phyloP scores from a whole-genome alignment of 2,888 invertebrate species.

The Parascotia fuliginaria region DNA sequence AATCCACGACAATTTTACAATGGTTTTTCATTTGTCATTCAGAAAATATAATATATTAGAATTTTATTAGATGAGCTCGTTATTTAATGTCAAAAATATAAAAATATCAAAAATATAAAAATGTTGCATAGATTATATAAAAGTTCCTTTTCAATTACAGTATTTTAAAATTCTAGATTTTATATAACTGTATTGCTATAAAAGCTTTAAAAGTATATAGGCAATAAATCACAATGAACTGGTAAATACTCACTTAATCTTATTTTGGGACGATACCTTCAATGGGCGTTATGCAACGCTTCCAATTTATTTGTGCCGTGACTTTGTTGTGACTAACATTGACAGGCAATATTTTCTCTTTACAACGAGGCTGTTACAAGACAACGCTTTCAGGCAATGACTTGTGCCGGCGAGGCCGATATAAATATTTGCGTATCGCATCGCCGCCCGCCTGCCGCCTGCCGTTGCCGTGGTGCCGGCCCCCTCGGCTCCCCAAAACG shows the following conservation, averaged over 20 bases:
- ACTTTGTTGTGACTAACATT: slow-evolving; percentile 69
- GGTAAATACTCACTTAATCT: slow-evolving; percentile 59
- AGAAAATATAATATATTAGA: slow-evolving; percentile 11
- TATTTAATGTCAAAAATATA: slow-evolving; percentile 38
- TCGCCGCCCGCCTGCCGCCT: slow-evolving; percentile 43
- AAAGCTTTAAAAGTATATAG: slow-evolving; percentile 31
- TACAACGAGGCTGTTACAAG: slow-evolving; percentile 69
- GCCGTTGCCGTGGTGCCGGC: slow-evolving; percentile 47
- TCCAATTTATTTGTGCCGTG: slow-evolving; percentile 60
- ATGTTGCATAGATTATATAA: too few relatives aligned
- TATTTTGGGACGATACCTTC: slow-evolving; percentile 54
- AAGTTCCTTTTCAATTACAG: not conserved
- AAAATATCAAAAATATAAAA: too few relatives aligned
- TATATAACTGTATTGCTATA: too few relatives aligned
- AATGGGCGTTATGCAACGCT: slow-evolving; percentile 49
- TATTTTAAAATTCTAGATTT: not conserved
- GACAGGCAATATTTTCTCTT: slow-evolving; percentile 74
- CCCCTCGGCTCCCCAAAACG: slow-evolving; percentile 54
- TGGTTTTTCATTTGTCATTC: slow-evolving; percentile 30
- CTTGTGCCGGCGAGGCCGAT: slow-evolving; percentile 64
- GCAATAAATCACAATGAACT: slow-evolving; percentile 49
- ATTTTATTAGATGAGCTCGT: slow-evolving; percentile 30
- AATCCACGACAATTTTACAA: slow-evolving; percentile 23
- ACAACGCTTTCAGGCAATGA: slow-evolving; percentile 80
- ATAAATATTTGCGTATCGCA: slow-evolving; percentile 81